A percentile compares a stretch with the other conserved stretches of the same genome.
phyloP scores from a whole-genome alignment of 2,888 invertebrate genomes.

The Imbricaverruca yamaguchii region DNA sequence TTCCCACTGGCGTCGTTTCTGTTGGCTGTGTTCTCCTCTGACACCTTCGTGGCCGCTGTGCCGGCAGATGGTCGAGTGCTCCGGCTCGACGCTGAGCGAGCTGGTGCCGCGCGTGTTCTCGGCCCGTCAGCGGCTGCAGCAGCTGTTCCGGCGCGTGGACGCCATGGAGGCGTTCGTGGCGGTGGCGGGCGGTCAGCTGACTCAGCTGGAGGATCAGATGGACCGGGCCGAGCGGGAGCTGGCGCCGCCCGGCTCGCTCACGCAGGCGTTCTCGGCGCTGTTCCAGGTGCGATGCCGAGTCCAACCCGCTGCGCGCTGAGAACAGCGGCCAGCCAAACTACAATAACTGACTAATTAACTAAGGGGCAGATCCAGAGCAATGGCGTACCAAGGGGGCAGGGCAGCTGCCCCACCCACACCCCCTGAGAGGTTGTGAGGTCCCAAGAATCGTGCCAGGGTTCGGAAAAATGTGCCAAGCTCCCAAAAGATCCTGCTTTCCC shows the following conservation, averaged over 20 bases:
- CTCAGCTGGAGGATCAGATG: not conserved
- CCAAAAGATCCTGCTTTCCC: no score
- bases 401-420: no score
- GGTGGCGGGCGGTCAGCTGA: not conserved
- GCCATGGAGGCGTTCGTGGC: slow-evolving; percentile 14
- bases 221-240: not conserved
- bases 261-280: not conserved
- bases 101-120: not conserved
- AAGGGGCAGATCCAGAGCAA: no score
- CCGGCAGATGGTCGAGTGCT: not conserved
- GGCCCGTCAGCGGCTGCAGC: slow-evolving; percentile 17
- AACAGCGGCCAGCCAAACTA: no score
- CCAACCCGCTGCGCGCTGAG: no score
- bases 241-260: not conserved
- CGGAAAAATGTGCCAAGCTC: no score
- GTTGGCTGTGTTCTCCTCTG: no score
- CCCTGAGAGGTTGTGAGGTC: no score
- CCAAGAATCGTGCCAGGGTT: no score
- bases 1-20: no score
- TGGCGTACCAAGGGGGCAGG: no score
- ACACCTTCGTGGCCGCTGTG: not conserved
- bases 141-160: slow-evolving; percentile 15
- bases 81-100: slow-evolving; percentile 4
- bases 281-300: not conserved
- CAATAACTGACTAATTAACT: no score